phyloP scores from a whole-genome alignment of 2,888 invertebrate species.

The Trichopria drosophilae region DNA sequence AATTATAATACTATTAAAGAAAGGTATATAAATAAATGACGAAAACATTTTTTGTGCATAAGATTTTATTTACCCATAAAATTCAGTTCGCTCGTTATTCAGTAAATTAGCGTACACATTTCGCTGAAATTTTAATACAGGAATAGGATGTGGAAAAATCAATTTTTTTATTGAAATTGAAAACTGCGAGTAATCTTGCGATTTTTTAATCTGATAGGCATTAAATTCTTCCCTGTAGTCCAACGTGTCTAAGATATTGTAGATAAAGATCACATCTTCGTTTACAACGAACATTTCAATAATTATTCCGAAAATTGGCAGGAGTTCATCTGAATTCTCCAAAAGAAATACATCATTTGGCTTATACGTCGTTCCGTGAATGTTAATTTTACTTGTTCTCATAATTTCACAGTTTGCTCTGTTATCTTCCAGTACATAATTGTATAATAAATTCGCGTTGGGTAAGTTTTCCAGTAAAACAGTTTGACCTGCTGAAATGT shows the following conservation, averaged over 20 bases:
- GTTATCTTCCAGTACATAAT: constrained; percentile 15
- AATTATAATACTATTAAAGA: too few relatives aligned
- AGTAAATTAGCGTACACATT: constrained; percentile 21
- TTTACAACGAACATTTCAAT: constrained; percentile 26
- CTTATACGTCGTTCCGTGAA: constrained; percentile 17
- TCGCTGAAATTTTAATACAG: constrained; percentile 12
- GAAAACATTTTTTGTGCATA: too few relatives aligned
- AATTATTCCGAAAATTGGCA: constrained; percentile 28
- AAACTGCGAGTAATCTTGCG: not conserved
- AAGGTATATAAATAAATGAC: too few relatives aligned
- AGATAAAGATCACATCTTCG: constrained; percentile 15
- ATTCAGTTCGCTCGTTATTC: constrained; percentile 22
- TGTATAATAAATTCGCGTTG: constrained; percentile 9
- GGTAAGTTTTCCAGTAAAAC: constrained; percentile 26
- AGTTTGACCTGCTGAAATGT: constrained; percentile 18
- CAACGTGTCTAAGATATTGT: constrained; percentile 11
- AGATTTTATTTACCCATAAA: constrained; percentile 22
- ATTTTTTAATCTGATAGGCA: constrained; percentile 20
- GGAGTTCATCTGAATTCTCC: constrained; percentile 15
- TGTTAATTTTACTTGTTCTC: constrained; percentile 16
- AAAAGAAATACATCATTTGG: constrained; percentile 21
- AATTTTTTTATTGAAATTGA: constrained; percentile 16
- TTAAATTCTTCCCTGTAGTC: constrained; percentile 21
- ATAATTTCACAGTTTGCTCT: constrained; percentile 12
- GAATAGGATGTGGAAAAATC: constrained; percentile 24